A percentile compares a stretch with the other conserved stretches of the same genome.
Conservation (phyloP, 2,113 vertebrate species). For the Hydrolagus affinis region DNA sequence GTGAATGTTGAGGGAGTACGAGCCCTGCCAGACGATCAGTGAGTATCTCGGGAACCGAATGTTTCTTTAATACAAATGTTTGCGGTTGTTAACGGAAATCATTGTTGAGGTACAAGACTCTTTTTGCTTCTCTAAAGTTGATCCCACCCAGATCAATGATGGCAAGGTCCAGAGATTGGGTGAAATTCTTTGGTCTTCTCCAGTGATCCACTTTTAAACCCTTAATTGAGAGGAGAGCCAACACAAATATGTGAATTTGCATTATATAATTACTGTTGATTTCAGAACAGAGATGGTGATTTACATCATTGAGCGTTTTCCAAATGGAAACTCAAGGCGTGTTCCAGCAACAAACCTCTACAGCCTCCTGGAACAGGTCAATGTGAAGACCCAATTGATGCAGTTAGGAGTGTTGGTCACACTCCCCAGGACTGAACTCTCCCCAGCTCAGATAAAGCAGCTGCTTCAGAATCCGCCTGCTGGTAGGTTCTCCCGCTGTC, state of each 20-base stretch:
- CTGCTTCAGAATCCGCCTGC: conserved; percentile 85
- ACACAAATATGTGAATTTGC: neutral
- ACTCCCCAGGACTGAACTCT: conserved; percentile 78
- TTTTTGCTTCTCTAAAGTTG: neutral
- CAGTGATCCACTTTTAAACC: neutral
- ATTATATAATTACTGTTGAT: neutral
- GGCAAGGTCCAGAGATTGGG: too few relatives aligned
- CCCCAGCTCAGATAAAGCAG: conserved; percentile 83
- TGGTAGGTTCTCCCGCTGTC: conserved; percentile 49
- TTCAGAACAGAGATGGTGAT: conserved; percentile 86
- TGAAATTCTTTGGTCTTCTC: neutral
- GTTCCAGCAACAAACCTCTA: conserved; percentile 74
- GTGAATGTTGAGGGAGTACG: conserved; percentile 91
- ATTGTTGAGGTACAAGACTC: neutral
- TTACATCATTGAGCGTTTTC: conserved; percentile 86
- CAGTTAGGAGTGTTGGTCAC: conserved; percentile 78
- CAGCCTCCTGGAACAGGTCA: conserved; percentile 73
- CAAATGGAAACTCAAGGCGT: conserved; percentile 84
- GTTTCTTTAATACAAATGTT: neutral
- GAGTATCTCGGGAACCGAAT: conserved; percentile 43
- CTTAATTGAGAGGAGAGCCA: neutral
- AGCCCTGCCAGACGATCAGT: conserved; percentile 87
- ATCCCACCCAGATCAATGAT: too few relatives aligned
- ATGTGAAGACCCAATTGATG: conserved; percentile 71
- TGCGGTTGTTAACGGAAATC: neutral